These are phyloP conservation scores for Semotilus atromaculatus DNA, from an alignment of 2,797 vertebrate genomes.

Conservation along the genomic window DNA sequence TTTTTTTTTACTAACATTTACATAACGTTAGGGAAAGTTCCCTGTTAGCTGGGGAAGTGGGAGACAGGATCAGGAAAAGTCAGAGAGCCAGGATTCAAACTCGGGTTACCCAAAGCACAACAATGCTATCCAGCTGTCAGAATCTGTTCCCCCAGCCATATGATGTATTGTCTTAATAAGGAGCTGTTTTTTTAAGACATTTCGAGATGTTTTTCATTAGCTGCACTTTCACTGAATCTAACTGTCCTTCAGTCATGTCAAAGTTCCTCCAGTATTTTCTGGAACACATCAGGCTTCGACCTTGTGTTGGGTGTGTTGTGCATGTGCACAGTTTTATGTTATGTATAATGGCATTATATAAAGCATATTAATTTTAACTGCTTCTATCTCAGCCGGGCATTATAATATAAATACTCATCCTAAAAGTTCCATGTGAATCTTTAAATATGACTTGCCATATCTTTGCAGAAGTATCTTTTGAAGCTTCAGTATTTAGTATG, in stretches of 20 bases:
- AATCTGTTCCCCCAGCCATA: no score
- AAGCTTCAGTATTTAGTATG: neutral
- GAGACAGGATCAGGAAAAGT: no score
- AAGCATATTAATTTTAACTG: neutral
- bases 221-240: no score
- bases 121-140: no score
- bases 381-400: neutral
- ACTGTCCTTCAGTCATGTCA: neutral
- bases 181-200: no score
- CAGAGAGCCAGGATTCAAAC: no score
- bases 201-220: no score
- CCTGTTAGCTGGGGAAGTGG: no score
- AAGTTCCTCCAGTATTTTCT: neutral
- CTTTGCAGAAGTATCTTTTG: neutral
- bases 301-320: neutral
- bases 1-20: no score
- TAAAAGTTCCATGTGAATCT: neutral
- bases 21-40: no score
- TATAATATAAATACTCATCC: neutral
- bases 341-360: neutral
- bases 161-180: no score
- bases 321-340: neutral
- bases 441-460: neutral
- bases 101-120: no score
- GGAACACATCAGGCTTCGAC: neutral